Evolutionary conservation across 2,113 vertebrate species (phyloP), one percentile per base, ranked within the genome.

Genomic region (Macheiramphus alcinus): DNA sequence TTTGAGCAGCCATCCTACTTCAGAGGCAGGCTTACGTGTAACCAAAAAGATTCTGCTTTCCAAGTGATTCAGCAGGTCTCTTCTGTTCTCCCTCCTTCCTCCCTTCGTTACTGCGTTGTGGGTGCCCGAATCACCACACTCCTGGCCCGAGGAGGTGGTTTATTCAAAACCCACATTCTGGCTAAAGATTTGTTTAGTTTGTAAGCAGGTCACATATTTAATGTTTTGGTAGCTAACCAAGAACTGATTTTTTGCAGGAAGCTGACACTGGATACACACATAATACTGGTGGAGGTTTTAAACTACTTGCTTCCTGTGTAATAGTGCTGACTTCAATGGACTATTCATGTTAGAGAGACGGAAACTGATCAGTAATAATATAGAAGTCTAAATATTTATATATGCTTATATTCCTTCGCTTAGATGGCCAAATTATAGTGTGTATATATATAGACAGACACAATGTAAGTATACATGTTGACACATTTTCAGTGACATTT

Each of bases 61-160:
- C 4, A 2, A 79, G 43, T 16, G 31, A 73, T 76, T 80, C 36
- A 61, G 34, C 27, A 76, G 56, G 13, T 40, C 13, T 29, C 27
- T 72, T 82, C 53, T 90, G 20, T 36, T 90, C 25, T 84, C 21
- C 53, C 25, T 79, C 58, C 31, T 83, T 86, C 36, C 36, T 52
- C 16, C 40, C 21, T 14, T 72, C 0, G 0, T 52, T 55, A 63
- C 16, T 4, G 0, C 3, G 0, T n/a, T 47, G 38, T 31, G 18
- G 31, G 23, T 82, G 12, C 53, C 52, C 18, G 1, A 82, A 48
- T 80, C 31, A 70, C 62, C 53, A 32, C 4, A 9, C 34, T 70
- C 71, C 71, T 80, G 43, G 16, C 27, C 40, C 2, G 3, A 83
- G 20, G 62, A 82, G 48, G 25, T 43, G 6, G 8, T 71, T 88